Evolutionary conservation across 2,888 invertebrate species (phyloP), one percentile per base, ranked within the genome.

Genomic region (Clostera curtula): DNA sequence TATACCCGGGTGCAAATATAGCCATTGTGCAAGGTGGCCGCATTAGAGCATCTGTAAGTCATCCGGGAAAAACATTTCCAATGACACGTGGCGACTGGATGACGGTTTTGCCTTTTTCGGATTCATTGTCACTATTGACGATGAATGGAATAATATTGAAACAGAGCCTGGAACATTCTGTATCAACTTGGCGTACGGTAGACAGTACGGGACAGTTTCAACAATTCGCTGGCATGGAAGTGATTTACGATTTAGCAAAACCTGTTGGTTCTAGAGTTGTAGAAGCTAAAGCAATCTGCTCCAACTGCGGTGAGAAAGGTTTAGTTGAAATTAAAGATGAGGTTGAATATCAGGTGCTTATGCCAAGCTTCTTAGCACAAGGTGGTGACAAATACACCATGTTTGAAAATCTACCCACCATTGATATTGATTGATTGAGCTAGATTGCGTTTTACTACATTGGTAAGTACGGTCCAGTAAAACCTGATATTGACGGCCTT

Each of bases 341-440:
- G 9, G 65, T 74, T 22, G 73, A 72, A 14, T 96, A 96, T 56
- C 87, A 85, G 36, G 64, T 96, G 1, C 71, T 94, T 8, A 82
- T 90, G 34, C 82, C 88, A 0, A 73, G 82, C 17, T 96, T 91
- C 58, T 50, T 95, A 26, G 77, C 88, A 3, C 70, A 85, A 0
- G 94, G 93, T 2, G 96, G 96, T 0, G 96, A 96, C 65, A 91
- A 91, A 0, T 93, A 82, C 53, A 41, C 35, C 0, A 77, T 88
- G 57, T 72, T 89, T 31, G 56, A 57, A 31, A 43, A 42, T 12
- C 50, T 74, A n/a, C 55, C 56, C 2, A 61, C 44, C 31, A 60
- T 63, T 31, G 35, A 49, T 23, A 27, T 75, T 7, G 18, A 55
- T 2, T 75, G 58, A 71, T 56, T 42, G 82, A 82, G 56, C 21